Evolutionary conservation across 2,797 vertebrate species (phyloP).

Genomic region (Thaleichthys pacificus): DNA sequence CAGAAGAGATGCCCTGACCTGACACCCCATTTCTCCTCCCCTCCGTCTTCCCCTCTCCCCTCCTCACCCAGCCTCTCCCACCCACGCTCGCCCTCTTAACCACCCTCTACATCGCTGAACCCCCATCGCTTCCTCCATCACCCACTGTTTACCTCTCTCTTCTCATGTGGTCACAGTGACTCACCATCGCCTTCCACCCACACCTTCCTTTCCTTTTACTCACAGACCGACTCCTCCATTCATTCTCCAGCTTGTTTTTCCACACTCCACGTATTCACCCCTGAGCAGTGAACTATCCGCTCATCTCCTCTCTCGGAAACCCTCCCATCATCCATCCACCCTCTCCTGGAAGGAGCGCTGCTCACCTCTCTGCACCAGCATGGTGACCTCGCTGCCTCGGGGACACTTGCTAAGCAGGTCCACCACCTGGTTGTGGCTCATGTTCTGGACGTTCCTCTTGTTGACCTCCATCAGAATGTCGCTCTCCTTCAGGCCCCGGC

Average conservation of each 20-base stretch:
- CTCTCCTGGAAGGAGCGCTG: not conserved
- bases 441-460: slow-evolving; percentile 95
- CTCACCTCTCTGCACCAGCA: slow-evolving; percentile 97
- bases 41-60: slow-evolving; percentile 9
- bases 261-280: not conserved
- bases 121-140: not conserved
- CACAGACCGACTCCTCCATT: slow-evolving; percentile 11
- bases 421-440: slow-evolving; percentile 97
- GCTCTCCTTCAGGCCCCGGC: slow-evolving; percentile 91
- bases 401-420: slow-evolving; percentile 98
- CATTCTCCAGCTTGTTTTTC: not conserved
- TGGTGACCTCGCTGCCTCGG: slow-evolving; percentile 92
- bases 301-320: not conserved
- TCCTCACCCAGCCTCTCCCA: not conserved
- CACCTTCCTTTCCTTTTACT: not conserved
- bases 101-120: not conserved
- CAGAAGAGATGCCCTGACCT: slow-evolving; percentile 44
- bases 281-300: not conserved
- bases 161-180: not conserved
- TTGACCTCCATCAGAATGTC: slow-evolving; percentile 97
- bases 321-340: slow-evolving; percentile 11
- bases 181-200: not conserved
- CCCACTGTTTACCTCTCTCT: not conserved
- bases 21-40: slow-evolving; percentile 42
- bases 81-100: slow-evolving; percentile 13